Conservation (phyloP, 2,113 vertebrate species). For the Hemichromis elongatus region DNA sequence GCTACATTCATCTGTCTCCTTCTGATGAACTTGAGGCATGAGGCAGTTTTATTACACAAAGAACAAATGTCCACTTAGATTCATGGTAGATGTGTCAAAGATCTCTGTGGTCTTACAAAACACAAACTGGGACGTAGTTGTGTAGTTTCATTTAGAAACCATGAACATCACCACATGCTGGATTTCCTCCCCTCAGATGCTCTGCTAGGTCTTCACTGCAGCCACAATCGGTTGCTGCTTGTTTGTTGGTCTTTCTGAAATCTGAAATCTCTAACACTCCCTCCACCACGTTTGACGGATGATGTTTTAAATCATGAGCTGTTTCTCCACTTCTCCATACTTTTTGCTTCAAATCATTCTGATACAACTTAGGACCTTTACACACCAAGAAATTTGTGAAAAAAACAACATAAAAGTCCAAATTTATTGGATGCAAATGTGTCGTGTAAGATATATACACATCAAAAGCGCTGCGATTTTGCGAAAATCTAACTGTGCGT, state of each 20-base stretch:
- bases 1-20: background rate
- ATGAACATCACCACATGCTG: background rate
- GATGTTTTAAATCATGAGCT: too few relatives aligned
- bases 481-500: too few relatives aligned
- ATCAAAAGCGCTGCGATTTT: too few relatives aligned
- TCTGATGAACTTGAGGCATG: background rate
- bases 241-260: background rate
- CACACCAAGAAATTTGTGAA: too few relatives aligned
- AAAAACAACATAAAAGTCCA: too few relatives aligned
- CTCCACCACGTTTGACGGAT: too few relatives aligned
- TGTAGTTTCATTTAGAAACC: background rate
- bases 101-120: background rate
- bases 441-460: too few relatives aligned
- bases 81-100: rapidly evolving
- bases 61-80: background rate
- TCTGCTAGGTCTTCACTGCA: background rate
- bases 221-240: background rate
- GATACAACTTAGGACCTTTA: too few relatives aligned
- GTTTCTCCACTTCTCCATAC: too few relatives aligned
- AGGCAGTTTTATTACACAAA: background rate
- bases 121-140: rapidly evolving
- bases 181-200: background rate
- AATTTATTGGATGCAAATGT: too few relatives aligned
- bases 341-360: too few relatives aligned
- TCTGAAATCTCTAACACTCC: too few relatives aligned